phyloP scores from a whole-genome alignment of 2,888 invertebrate genomes.

The Mythimna lalbum region DNA sequence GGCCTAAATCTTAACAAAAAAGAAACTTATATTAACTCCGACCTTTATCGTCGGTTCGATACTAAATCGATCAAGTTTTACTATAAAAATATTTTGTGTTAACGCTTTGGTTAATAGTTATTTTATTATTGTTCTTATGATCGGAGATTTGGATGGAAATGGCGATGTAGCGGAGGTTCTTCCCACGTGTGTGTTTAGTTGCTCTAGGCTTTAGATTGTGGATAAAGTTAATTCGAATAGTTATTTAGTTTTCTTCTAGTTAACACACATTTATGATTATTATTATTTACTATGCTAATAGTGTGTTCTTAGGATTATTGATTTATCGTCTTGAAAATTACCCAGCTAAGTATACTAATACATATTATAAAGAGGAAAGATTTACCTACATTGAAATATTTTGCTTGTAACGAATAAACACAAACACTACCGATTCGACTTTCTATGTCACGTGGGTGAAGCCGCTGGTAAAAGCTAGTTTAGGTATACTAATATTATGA shows the following conservation, averaged over 20 bases:
- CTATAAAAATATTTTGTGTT: constrained; percentile 66
- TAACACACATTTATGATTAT: background rate
- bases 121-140: constrained; percentile 65
- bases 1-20: constrained; percentile 72
- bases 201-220: constrained; percentile 53
- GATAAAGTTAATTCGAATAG: constrained; percentile 17
- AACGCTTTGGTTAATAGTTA: constrained; percentile 63
- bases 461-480: no score
- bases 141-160: constrained; percentile 43
- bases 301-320: background rate
- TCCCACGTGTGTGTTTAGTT: constrained; percentile 58
- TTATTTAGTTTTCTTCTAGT: no score
- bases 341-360: no score
- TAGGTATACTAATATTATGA: no score
- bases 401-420: no score
- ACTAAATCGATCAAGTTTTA: constrained; percentile 64
- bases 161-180: constrained; percentile 34
- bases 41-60: constrained; percentile 63
- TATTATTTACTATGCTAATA: constrained; percentile 9
- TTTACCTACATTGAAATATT: no score
- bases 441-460: no score
- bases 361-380: no score
- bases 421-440: no score
- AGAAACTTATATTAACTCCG: constrained; percentile 70
- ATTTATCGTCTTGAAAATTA: no score